These are phyloP conservation scores for Eilema caniola DNA, from an alignment of 2,888 invertebrate genomes.

Conservation along the genomic window DNA sequence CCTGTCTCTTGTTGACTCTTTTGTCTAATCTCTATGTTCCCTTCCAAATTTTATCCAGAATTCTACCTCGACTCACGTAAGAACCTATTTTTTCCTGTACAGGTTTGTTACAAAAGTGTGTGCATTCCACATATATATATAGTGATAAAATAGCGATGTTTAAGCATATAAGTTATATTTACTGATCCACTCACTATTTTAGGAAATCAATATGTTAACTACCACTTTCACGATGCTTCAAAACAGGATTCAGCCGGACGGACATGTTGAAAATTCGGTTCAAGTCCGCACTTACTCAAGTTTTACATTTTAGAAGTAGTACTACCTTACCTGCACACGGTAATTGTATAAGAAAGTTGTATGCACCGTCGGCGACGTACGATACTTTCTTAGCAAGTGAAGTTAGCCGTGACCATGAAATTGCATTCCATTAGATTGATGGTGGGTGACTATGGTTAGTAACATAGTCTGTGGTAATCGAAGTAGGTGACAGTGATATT, in stretches of 20 bases:
- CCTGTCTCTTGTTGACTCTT: too few relatives aligned
- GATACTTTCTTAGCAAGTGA: conserved; percentile 36
- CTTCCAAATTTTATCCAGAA: too few relatives aligned
- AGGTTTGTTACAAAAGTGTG: too few relatives aligned
- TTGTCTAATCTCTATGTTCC: too few relatives aligned
- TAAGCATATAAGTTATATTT: too few relatives aligned
- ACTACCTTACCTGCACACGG: conserved; percentile 15
- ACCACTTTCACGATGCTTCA: not conserved
- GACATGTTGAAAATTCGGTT: conserved; percentile 39
- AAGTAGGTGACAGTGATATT: not conserved
- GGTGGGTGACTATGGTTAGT: conserved; percentile 18
- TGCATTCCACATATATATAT: too few relatives aligned
- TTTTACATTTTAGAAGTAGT: conserved; percentile 20
- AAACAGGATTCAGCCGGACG: conserved; percentile 29
- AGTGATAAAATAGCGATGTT: too few relatives aligned
- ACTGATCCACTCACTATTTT: not conserved
- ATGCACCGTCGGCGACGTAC: conserved; percentile 28
- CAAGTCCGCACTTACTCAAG: conserved; percentile 16
- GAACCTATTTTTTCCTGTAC: too few relatives aligned
- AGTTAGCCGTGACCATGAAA: conserved; percentile 36
- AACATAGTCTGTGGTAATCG: not conserved
- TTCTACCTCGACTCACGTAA: too few relatives aligned
- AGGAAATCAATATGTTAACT: not conserved
- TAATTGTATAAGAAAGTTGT: conserved; percentile 49
- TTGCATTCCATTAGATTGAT: conserved; percentile 8